These are phyloP conservation scores for Rhinatrema bivittatum DNA, from an alignment of 2,797 vertebrate genomes.

Conservation along the genomic window DNA sequence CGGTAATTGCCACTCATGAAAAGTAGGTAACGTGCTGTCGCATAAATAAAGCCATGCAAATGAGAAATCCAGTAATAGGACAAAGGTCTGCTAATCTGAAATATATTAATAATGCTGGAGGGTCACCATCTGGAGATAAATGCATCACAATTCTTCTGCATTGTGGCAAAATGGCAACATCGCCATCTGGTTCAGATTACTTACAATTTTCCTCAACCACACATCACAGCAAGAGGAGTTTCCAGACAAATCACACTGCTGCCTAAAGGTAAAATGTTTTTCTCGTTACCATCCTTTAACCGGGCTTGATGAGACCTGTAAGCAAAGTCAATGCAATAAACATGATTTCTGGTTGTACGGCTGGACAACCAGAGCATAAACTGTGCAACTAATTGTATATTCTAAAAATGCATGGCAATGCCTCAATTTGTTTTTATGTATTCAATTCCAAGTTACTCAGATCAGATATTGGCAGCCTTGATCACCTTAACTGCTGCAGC, in stretches of 20 bases:
- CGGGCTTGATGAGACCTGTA: conserved; percentile 26
- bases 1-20: conserved; percentile 21
- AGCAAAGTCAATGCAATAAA: conserved; percentile 34
- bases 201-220: conserved; percentile 37
- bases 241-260: conserved; percentile 47
- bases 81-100: conserved; percentile 14
- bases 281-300: conserved; percentile 26
- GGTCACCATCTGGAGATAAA: conserved; percentile 46
- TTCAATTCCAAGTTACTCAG: too few relatives aligned
- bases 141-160: conserved; percentile 35
- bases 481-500: too few relatives aligned
- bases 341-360: too few relatives aligned
- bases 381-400: too few relatives aligned
- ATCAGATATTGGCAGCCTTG: too few relatives aligned
- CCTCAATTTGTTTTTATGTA: too few relatives aligned
- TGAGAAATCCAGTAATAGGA: too few relatives aligned
- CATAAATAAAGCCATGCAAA: conserved; percentile 3
- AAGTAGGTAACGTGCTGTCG: too few relatives aligned
- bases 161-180: conserved; percentile 23
- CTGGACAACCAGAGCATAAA: too few relatives aligned
- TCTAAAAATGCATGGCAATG: too few relatives aligned
- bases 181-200: conserved; percentile 48
- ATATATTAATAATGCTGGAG: conserved; percentile 37
- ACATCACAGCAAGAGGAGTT: conserved; percentile 44
- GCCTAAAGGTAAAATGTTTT: conserved; percentile 47